These are phyloP conservation scores for Oryzias curvinotus DNA, from an alignment of 2,113 vertebrate genomes.

Conservation along the genomic window DNA sequence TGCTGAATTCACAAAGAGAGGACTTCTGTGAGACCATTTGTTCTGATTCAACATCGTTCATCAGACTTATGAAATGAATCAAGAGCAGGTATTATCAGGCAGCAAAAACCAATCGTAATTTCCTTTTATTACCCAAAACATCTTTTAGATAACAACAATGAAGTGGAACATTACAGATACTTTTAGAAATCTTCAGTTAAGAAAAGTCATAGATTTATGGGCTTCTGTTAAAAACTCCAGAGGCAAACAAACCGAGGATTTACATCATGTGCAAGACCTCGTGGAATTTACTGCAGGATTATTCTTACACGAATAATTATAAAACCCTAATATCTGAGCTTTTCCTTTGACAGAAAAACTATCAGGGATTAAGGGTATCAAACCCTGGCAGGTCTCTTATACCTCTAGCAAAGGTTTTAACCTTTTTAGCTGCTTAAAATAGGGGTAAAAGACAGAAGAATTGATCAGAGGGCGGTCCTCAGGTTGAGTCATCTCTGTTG, in stretches of 20 bases:
- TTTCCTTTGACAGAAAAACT: constrained; percentile 14
- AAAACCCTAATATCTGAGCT: constrained; percentile 17
- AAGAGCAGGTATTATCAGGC: background rate
- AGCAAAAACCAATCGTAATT: background rate
- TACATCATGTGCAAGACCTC: background rate
- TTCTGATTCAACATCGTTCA: background rate
- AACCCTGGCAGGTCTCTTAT: constrained; percentile 11
- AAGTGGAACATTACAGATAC: background rate
- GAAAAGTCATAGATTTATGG: background rate
- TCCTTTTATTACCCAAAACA: background rate
- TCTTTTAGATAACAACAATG: background rate
- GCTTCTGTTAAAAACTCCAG: background rate
- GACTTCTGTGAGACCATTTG: background rate
- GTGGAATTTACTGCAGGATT: constrained; percentile 8
- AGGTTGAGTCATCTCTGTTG: background rate
- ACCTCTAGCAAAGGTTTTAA: background rate
- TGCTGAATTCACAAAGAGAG: background rate
- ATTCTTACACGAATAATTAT: constrained; percentile 26
- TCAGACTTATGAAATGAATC: background rate
- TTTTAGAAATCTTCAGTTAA: no score
- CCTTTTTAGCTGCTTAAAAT: background rate
- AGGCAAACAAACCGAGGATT: background rate
- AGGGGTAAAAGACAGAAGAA: background rate
- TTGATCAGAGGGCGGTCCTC: background rate
- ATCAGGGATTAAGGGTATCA: constrained; percentile 43